Evolutionary conservation across 2,113 vertebrate species (phyloP).

Genomic region (Thomomys bottae): DNA sequence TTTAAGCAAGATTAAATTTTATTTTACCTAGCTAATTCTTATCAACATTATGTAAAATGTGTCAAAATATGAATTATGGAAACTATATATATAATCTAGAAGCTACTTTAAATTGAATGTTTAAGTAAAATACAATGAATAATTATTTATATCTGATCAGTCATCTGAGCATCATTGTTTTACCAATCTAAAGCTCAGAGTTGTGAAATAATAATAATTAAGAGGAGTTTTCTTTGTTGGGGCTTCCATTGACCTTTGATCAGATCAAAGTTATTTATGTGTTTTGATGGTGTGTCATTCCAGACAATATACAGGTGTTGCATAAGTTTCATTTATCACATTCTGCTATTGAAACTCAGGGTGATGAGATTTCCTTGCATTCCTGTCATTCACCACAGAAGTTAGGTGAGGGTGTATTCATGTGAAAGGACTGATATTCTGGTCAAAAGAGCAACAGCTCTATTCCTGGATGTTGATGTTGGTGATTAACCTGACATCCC

Average conservation of each 20-base stretch:
- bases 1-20: conserved; percentile 36
- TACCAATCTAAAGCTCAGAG: neutral
- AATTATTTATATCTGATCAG: neutral
- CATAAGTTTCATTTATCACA: neutral
- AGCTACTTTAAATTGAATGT: neutral
- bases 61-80: neutral
- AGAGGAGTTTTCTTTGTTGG: neutral
- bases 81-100: neutral
- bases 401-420: neutral
- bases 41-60: neutral
- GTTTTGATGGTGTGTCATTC: neutral
- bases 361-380: neutral
- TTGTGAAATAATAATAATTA: neutral
- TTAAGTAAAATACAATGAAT: neutral
- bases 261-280: neutral
- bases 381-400: neutral
- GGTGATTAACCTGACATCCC: neutral
- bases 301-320: neutral
- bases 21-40: neutral
- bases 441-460: too few relatives aligned
- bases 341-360: neutral
- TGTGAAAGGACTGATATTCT: neutral
- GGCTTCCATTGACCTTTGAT: neutral
- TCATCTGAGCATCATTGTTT: neutral
- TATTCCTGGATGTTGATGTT: neutral